A percentile compares a stretch with the other conserved stretches of the same genome.
Conservation (phyloP, 64 coral and sea anemone species). For the Porites lutea region DNA sequence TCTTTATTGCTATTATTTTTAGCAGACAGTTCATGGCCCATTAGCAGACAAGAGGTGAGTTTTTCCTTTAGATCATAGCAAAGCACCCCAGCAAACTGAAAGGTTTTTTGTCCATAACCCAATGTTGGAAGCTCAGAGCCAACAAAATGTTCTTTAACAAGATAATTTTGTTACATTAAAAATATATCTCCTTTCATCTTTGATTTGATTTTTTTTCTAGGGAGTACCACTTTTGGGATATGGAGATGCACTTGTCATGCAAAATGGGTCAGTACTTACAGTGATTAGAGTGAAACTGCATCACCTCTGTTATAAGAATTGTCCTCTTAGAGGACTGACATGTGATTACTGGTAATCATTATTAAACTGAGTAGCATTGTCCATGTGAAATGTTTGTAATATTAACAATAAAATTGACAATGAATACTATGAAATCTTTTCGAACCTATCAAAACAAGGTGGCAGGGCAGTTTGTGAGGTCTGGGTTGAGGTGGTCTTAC, state of each 20-base stretch:
- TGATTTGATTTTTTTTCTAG: background rate
- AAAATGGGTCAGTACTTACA: conserved; percentile 70
- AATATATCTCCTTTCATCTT: background rate
- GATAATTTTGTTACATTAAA: too few relatives aligned
- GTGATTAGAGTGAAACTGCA: background rate
- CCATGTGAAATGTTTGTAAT: too few relatives aligned
- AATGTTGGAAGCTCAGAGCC: too few relatives aligned
- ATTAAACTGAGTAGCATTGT: too few relatives aligned
- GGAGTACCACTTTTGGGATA: conserved; percentile 71
- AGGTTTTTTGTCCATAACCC: too few relatives aligned
- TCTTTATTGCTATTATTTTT: background rate
- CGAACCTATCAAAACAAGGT: too few relatives aligned
- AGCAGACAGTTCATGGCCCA: conserved; percentile 69
- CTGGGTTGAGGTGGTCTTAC: too few relatives aligned
- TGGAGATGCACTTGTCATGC: conserved; percentile 69
- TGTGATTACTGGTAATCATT: too few relatives aligned
- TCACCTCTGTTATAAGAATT: background rate
- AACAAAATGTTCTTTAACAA: background rate
- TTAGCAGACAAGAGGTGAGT: conserved; percentile 74
- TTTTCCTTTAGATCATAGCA: background rate
- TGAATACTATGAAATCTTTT: too few relatives aligned
- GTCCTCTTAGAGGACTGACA: background rate
- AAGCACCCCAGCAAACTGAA: too few relatives aligned
- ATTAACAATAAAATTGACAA: too few relatives aligned
- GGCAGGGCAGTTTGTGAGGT: too few relatives aligned